Conservation (phyloP, 2,113 vertebrate genomes). For the Aviceda subcristata region DNA sequence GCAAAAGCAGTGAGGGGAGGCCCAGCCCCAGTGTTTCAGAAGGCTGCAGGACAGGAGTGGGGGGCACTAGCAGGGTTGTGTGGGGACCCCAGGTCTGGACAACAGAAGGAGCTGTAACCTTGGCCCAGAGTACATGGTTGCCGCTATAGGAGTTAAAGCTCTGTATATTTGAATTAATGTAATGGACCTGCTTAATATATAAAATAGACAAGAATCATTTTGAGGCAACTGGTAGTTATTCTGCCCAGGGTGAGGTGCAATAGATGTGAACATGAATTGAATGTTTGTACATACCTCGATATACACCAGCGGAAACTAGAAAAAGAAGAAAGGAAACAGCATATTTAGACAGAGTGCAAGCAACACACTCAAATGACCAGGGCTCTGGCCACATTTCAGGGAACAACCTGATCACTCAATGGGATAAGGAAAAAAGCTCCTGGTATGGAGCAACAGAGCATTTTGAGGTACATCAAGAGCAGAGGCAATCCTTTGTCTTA, state of each 20-base stretch:
- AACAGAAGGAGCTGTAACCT: neutral
- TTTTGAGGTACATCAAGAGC: neutral
- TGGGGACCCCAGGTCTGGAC: neutral
- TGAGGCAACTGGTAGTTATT: neutral
- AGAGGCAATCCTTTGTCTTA: neutral
- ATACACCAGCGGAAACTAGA: conserved; percentile 57
- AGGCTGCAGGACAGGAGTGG: neutral
- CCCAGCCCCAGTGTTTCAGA: neutral
- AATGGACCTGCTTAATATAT: neutral
- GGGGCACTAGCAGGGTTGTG: neutral
- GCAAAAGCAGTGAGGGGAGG: neutral
- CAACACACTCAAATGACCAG: neutral
- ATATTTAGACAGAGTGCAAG: neutral
- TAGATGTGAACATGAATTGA: neutral
- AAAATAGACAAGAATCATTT: neutral
- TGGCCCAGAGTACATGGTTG: neutral
- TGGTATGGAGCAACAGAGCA: neutral
- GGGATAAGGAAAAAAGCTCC: neutral
- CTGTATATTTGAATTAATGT: neutral
- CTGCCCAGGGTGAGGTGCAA: neutral
- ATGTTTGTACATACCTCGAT: conserved; percentile 47
- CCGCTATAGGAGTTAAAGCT: neutral
- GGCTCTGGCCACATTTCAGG: neutral
- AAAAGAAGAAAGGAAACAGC: neutral
- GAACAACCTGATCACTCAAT: neutral